Evolutionary conservation across 2,113 vertebrate species (phyloP), one percentile per base, ranked within the genome.

Genomic region (Lota lota): DNA sequence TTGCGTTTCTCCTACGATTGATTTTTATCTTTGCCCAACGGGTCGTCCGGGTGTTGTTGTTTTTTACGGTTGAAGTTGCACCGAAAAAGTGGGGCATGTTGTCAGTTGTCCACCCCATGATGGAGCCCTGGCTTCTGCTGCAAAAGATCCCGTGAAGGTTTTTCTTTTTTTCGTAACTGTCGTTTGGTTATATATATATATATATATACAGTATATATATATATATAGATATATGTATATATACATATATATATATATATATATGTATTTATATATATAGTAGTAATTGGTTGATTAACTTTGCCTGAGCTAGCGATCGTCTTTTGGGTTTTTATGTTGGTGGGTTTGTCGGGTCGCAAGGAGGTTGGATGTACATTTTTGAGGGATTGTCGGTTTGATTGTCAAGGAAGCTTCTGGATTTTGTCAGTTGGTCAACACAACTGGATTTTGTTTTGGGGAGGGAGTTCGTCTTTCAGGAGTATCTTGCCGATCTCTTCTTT

Each of bases 381-480:
- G 40, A 47, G 40, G 69, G 63, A 4, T 68, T 74, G 61, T n/a
- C 66, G 62, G 76, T 83, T 70, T 67, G 70, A 83, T 88, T 63
- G 47, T 67, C n/a, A 59, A 70, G 69, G 78, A 78, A 79, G 69
- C 73, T 75, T 81, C 79, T 66, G 88, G 87, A 88, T 90, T 87
- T 77, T 78, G 7, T 56, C 36, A 72, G 1, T 6, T 6, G 20
- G 14, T 74, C 78, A 79, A 85, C 84, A 20, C 15, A 85, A 64
- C 74, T 74, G 68, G 69, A 84, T 77, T 78, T 79, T 77, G 83
- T 83, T 62, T 61, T 82, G 73, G 64, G 75, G 15, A n/a, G 20
- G 69, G 64, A 82, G 74, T 84, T 79, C 85, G 68, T 64, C 77
- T 82, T 80, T 80, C 61, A 50, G 36, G 63, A 75, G 73, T 77